These are phyloP conservation scores for Drosophila jambulina DNA, from an alignment of 1,140 invertebrate genomes.

Conservation along the genomic window DNA sequence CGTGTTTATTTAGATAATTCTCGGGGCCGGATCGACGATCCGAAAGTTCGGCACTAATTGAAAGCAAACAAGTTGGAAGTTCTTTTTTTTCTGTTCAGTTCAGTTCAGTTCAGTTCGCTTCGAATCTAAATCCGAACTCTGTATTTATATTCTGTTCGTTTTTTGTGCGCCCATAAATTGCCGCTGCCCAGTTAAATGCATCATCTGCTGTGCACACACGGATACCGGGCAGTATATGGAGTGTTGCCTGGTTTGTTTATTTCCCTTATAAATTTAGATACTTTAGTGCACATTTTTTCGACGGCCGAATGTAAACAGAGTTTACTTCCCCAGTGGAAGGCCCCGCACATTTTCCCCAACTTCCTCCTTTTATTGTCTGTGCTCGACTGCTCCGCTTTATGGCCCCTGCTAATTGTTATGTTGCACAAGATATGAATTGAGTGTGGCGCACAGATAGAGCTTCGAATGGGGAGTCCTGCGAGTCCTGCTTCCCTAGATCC, in stretches of 20 bases:
- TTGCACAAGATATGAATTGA: conserved; percentile 81
- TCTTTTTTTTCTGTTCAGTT: conserved; percentile 3
- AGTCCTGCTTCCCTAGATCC: conserved; percentile 34
- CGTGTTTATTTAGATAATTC: conserved; percentile 79
- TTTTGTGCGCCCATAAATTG: conserved; percentile 62
- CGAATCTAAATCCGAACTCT: conserved; percentile 27
- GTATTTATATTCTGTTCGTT: conserved; percentile 51
- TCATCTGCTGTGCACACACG: conserved; percentile 54
- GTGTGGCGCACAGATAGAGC: conserved; percentile 51
- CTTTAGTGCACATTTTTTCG: conserved; percentile 72
- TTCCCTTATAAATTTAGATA: conserved; percentile 82
- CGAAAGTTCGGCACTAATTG: conserved; percentile 76
- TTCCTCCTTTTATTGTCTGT: conserved; percentile 32
- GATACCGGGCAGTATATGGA: conserved; percentile 39
- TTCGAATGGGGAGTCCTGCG: conserved; percentile 5
- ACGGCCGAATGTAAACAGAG: conserved; percentile 60
- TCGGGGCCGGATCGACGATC: conserved; percentile 34
- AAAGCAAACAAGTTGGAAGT: conserved; percentile 71
- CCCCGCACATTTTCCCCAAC: conserved; percentile 23
- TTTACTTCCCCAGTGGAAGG: conserved; percentile 4
- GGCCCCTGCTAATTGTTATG: conserved; percentile 74
- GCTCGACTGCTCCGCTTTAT: conserved; percentile 55
- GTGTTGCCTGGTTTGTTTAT: conserved; percentile 64
- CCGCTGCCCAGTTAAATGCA: conserved; percentile 68
- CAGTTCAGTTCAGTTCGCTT: conserved; percentile 5